These are phyloP conservation scores for Balanococcus diminutus DNA, from an alignment of 2,888 invertebrate species.

Conservation along the genomic window DNA sequence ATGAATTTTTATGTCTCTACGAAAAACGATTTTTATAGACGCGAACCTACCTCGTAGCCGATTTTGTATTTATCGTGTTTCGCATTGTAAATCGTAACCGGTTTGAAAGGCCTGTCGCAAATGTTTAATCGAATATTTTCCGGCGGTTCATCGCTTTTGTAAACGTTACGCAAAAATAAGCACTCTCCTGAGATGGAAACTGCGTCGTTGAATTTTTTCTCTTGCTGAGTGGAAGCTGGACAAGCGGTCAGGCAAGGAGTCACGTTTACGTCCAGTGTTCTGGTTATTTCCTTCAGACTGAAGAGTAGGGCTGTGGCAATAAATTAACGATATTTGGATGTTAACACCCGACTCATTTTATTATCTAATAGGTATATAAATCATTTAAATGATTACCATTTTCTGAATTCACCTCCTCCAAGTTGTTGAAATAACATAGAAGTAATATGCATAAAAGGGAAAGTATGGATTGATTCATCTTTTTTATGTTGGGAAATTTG, in stretches of 20 bases:
- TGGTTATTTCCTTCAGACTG: background rate
- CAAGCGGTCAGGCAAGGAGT: background rate
- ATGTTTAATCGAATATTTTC: background rate
- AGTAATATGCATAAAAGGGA: too few relatives aligned
- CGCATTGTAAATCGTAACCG: background rate
- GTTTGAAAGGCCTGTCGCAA: background rate
- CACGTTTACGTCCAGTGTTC: background rate
- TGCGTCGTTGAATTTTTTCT: background rate
- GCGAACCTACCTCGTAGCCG: background rate
- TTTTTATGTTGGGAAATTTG: too few relatives aligned
- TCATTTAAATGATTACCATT: background rate
- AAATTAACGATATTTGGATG: too few relatives aligned
- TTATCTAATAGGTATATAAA: too few relatives aligned
- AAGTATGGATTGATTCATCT: too few relatives aligned
- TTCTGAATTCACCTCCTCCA: too few relatives aligned
- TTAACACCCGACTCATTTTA: too few relatives aligned
- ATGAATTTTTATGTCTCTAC: too few relatives aligned
- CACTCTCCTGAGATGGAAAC: background rate
- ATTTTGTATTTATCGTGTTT: background rate
- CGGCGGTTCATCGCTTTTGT: background rate
- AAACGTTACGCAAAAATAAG: background rate
- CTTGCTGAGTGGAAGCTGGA: background rate
- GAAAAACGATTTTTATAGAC: too few relatives aligned
- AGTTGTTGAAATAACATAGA: too few relatives aligned
- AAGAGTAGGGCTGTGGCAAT: background rate